Evolutionary conservation across 2,797 vertebrate genomes (phyloP).

Genomic region (Adelosebastes latens): DNA sequence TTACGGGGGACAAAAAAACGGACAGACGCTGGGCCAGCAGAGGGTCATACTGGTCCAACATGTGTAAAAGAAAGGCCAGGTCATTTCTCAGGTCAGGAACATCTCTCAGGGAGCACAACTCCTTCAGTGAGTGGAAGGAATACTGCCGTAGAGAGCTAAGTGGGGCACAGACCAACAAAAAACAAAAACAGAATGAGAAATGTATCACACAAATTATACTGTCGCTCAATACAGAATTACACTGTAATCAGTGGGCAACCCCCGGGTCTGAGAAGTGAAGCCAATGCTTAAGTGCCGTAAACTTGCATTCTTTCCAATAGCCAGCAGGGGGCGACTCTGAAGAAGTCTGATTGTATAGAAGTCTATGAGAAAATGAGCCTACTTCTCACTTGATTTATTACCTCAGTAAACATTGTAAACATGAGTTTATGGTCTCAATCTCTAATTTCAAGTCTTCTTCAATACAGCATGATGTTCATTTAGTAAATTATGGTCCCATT

Average conservation of each 20-base stretch:
- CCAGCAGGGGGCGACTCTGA: too few relatives aligned
- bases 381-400: too few relatives aligned
- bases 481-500: too few relatives aligned
- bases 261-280: too few relatives aligned
- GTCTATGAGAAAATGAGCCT: too few relatives aligned
- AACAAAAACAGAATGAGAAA: not conserved
- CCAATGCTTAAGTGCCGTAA: too few relatives aligned
- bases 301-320: too few relatives aligned
- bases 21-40: slow-evolving; percentile 84
- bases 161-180: not conserved
- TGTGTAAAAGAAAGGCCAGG: slow-evolving; percentile 88
- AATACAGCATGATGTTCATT: too few relatives aligned
- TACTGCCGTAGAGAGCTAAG: slow-evolving; percentile 81
- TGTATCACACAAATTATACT: slow-evolving; percentile 1
- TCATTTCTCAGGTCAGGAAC: slow-evolving; percentile 85
- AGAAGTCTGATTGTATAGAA: too few relatives aligned
- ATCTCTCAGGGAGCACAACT: slow-evolving; percentile 73
- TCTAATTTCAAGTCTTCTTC: too few relatives aligned
- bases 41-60: slow-evolving; percentile 87
- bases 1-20: slow-evolving; percentile 86
- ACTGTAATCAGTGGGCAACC: slow-evolving; percentile 5
- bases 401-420: too few relatives aligned
- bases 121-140: slow-evolving; percentile 80
- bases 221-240: not conserved
- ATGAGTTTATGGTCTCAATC: too few relatives aligned